phyloP scores from a whole-genome alignment of 2,888 invertebrate species.

The Nematopogon swammerdamellus region DNA sequence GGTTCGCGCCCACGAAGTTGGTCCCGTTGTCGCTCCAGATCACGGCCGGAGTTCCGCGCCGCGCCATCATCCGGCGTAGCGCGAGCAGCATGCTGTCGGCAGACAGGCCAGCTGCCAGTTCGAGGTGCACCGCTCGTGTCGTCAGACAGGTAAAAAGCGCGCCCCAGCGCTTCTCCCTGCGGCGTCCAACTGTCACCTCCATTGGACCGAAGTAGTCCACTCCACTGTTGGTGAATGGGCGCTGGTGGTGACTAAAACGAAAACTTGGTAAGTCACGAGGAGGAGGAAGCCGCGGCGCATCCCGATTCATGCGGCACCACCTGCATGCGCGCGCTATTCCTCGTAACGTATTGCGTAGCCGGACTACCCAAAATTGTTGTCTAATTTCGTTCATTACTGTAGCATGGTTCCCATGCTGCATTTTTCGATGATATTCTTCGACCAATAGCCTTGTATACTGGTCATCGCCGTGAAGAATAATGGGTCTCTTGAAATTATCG shows the following conservation, averaged over 20 bases:
- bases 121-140: constrained; percentile 13
- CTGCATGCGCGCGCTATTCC: background rate
- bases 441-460: background rate
- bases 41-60: constrained; percentile 10
- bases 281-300: background rate
- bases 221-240: background rate
- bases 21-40: constrained; percentile 11
- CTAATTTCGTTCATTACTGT: background rate
- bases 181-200: background rate
- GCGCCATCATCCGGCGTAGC: constrained; percentile 10
- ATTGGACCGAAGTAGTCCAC: background rate
- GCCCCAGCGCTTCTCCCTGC: constrained; percentile 8
- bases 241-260: background rate
- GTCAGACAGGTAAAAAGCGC: constrained; percentile 14
- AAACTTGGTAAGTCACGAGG: background rate
- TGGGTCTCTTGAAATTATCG: too few species aligned
- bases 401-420: background rate
- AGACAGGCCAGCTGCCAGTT: constrained; percentile 9
- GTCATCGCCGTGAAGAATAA: background rate
- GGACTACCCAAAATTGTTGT: background rate
- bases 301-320: background rate
- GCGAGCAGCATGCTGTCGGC: constrained; percentile 10
- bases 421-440: background rate
- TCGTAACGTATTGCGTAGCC: background rate
- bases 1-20: constrained; percentile 6